Evolutionary conservation across 2,797 vertebrate genomes (phyloP).

Genomic region (Etheostoma nigrum): DNA sequence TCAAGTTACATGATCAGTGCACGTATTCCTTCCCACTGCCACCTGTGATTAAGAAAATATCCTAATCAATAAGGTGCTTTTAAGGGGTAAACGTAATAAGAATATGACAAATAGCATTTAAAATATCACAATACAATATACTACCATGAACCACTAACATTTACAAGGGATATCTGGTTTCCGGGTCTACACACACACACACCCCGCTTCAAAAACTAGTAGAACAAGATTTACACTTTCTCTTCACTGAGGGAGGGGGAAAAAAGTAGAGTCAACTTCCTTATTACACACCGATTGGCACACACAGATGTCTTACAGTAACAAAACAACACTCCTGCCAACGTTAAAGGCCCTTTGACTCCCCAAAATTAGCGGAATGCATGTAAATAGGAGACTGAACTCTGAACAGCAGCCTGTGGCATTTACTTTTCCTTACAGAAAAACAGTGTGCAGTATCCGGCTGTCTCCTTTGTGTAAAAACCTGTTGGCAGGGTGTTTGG

Average conservation of each 20-base stretch:
- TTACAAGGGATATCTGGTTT: conserved; percentile 72
- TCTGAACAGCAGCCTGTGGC: conserved; percentile 64
- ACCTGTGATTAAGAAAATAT: conserved; percentile 76
- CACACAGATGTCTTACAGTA: conserved; percentile 66
- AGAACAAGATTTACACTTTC: conserved; percentile 77
- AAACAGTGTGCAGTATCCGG: conserved; percentile 60
- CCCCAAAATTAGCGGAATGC: conserved; percentile 62
- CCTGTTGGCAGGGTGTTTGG: conserved; percentile 72
- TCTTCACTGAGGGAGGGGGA: conserved; percentile 69
- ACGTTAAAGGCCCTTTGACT: conserved; percentile 57
- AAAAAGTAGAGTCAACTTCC: conserved; percentile 71
- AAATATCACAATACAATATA: conserved; percentile 62
- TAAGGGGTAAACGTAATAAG: conserved; percentile 55
- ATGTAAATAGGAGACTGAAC: conserved; percentile 65
- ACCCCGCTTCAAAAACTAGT: conserved; percentile 72
- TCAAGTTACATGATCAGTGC: conserved; percentile 69
- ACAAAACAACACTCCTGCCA: conserved; percentile 62
- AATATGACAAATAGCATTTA: conserved; percentile 63
- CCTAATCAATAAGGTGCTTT: conserved; percentile 69
- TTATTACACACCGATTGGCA: conserved; percentile 60
- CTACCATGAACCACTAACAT: conserved; percentile 62
- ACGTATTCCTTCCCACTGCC: conserved; percentile 66
- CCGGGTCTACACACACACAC: conserved; percentile 60
- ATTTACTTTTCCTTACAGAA: conserved; percentile 69
- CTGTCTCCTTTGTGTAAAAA: conserved; percentile 65